Conservation (phyloP, 2,113 vertebrate species). For the Corythaeola cristata region DNA sequence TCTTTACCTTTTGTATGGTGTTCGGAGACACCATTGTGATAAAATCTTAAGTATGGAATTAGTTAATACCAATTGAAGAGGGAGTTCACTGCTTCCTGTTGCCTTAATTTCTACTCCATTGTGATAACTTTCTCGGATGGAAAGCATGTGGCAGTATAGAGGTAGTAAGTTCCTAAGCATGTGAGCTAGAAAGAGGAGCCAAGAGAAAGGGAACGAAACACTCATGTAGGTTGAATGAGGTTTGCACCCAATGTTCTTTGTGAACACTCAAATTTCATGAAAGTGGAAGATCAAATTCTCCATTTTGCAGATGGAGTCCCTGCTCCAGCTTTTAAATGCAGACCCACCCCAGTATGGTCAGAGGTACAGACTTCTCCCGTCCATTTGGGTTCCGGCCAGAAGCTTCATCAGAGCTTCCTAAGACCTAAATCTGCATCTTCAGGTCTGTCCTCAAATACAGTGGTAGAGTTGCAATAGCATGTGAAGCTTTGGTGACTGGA, state of each 20-base stretch:
- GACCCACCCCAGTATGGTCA: neutral
- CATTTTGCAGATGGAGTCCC: neutral
- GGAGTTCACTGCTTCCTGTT: neutral
- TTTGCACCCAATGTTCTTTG: neutral
- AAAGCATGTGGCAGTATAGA: neutral
- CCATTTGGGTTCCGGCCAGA: neutral
- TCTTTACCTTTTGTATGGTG: neutral
- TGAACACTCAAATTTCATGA: neutral
- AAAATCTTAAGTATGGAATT: neutral
- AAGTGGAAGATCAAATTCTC: neutral
- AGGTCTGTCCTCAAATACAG: neutral
- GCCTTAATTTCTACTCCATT: neutral
- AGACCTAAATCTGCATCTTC: neutral
- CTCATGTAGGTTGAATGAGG: neutral
- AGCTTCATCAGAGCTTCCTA: neutral
- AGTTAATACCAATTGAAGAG: neutral
- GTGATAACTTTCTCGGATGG: neutral
- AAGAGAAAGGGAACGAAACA: neutral
- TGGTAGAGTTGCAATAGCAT: accelerated
- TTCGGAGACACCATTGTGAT: neutral
- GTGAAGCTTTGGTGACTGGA: neutral
- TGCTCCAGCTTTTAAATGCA: neutral
- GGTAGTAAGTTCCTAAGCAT: neutral
- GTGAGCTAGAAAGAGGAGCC: accelerated
- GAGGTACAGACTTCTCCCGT: neutral